A percentile compares a stretch with the other conserved stretches of the same genome.
phyloP scores from a whole-genome alignment of 2,113 vertebrate genomes.

The Eubucco bourcierii region DNA sequence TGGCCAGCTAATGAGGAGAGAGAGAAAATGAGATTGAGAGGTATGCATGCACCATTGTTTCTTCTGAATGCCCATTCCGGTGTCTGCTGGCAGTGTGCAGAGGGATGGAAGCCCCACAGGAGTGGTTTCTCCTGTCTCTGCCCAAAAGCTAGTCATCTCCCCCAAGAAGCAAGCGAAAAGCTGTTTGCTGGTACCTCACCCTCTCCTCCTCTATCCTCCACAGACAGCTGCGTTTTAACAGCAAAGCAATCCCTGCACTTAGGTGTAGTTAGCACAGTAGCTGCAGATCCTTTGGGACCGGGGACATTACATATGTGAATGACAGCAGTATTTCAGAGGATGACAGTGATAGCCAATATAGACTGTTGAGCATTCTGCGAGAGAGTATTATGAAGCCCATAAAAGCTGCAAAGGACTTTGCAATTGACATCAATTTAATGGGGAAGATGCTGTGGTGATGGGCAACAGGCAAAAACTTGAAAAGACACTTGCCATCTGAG shows the following conservation, averaged over 20 bases:
- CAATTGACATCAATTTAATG: conserved; percentile 56
- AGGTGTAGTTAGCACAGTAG: not conserved
- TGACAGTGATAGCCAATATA: conserved; percentile 53
- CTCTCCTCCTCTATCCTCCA: not conserved
- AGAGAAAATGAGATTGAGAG: not conserved
- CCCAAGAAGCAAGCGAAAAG: not conserved
- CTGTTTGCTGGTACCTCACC: not conserved
- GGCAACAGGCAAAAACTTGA: conserved; percentile 8
- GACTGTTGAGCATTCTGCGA: conserved; percentile 18
- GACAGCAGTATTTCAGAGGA: conserved; percentile 50
- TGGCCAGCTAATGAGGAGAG: not conserved
- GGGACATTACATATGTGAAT: not conserved
- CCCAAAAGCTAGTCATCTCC: not conserved
- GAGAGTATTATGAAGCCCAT: conserved; percentile 45
- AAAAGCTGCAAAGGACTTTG: conserved; percentile 49
- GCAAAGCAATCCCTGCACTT: conserved; percentile 4
- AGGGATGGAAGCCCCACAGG: not conserved
- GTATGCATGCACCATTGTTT: not conserved
- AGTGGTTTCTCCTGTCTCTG: not conserved
- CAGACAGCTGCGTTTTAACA: not conserved
- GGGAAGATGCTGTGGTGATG: not conserved
- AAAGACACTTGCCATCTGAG: conserved; percentile 25
- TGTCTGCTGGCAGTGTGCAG: fast-evolving
- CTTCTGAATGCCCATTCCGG: not conserved
- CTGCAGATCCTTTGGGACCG: conserved; percentile 16